Percentiles rank a stretch among this genome's conserved stretches.
Conservation (phyloP, 2,797 vertebrate species). For the Xerus rutilus region DNA sequence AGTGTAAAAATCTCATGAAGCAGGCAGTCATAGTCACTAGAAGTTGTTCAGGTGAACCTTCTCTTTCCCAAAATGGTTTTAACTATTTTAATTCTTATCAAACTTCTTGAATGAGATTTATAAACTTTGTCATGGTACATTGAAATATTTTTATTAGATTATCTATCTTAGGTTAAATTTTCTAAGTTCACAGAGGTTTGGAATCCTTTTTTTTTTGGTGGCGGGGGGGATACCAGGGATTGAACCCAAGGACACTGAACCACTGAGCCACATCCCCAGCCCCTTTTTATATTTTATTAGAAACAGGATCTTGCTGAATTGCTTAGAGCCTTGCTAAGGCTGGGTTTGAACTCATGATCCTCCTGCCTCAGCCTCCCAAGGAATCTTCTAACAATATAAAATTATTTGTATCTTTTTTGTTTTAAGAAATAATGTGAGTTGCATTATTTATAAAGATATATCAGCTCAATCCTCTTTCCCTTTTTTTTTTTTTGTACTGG, state of each 20-base stretch:
- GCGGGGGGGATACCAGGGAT: too few relatives aligned
- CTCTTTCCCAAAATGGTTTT: neutral
- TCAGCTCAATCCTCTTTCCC: neutral
- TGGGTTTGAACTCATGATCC: too few relatives aligned
- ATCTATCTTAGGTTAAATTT: constrained; percentile 34
- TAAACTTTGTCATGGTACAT: neutral
- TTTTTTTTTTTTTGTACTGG: too few relatives aligned
- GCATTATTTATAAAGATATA: neutral
- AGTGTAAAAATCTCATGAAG: neutral
- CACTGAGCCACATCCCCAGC: too few relatives aligned
- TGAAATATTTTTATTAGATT: constrained; percentile 15
- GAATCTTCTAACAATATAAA: neutral
- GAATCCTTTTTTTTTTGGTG: neutral
- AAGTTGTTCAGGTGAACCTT: neutral
- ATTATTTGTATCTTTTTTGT: constrained; percentile 12
- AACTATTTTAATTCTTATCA: constrained; percentile 4
- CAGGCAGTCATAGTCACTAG: neutral
- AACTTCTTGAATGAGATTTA: neutral
- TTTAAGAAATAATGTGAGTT: neutral
- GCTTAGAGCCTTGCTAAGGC: too few relatives aligned
- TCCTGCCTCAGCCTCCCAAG: too few relatives aligned
- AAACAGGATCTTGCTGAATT: too few relatives aligned
- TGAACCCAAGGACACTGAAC: too few relatives aligned
- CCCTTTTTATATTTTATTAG: too few relatives aligned
- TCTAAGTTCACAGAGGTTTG: constrained; percentile 1